Conservation (phyloP, 2,888 invertebrate genomes). For the Embidobia sp. region DNA sequence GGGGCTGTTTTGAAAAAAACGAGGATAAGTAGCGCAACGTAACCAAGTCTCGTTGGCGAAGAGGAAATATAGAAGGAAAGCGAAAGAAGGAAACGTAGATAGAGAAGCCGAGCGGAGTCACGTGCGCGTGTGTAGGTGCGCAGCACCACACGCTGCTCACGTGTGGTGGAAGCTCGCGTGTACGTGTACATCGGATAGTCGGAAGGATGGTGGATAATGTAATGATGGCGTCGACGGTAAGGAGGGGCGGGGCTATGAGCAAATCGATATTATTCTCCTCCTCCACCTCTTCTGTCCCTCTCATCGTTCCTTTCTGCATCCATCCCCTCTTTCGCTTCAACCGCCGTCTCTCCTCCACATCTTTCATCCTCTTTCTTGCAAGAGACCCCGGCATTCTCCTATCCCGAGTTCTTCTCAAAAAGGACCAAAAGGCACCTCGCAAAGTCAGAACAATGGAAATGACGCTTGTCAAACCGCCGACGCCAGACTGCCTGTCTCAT, state of each 20-base stretch:
- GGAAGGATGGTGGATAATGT: constrained; percentile 81
- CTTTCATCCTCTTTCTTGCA: constrained; percentile 67
- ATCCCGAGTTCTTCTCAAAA: background rate
- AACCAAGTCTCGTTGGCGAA: constrained; percentile 20
- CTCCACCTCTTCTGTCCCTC: constrained; percentile 72
- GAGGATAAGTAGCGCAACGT: constrained; percentile 37
- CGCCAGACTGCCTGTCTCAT: background rate
- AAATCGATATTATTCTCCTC: constrained; percentile 82
- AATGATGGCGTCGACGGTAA: constrained; percentile 81
- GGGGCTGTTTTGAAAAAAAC: constrained; percentile 42
- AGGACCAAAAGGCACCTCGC: constrained; percentile 9
- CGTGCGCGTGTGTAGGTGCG: too few relatives aligned
- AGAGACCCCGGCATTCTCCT: constrained; percentile 21
- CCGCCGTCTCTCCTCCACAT: constrained; percentile 53
- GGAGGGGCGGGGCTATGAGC: constrained; percentile 81
- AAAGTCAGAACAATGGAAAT: constrained; percentile 46
- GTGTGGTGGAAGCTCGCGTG: constrained; percentile 23
- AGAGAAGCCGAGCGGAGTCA: too few relatives aligned
- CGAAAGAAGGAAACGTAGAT: too few relatives aligned
- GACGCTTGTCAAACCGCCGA: too few relatives aligned
- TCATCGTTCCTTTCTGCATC: constrained; percentile 62
- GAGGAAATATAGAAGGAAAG: constrained; percentile 20
- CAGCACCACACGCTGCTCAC: too few relatives aligned
- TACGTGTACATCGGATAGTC: constrained; percentile 72
- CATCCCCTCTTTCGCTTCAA: constrained; percentile 55